Percentiles rank a stretch among this genome's conserved stretches.
Evolutionary conservation across 2,888 invertebrate genomes (phyloP).

Genomic region (Chromoteleia sp.): DNA sequence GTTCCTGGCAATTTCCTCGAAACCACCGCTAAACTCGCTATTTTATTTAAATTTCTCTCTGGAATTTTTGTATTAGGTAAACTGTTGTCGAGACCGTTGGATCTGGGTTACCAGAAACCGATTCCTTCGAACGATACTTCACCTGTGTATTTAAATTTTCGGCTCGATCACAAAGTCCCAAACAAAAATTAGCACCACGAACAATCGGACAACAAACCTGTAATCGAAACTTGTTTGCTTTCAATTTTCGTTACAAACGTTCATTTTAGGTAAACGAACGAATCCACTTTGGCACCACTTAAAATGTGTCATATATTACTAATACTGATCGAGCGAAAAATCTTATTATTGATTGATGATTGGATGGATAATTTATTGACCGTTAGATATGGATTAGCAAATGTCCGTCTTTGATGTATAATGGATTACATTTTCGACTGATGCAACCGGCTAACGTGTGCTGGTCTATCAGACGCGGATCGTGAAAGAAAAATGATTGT

Average conservation of each 20-base stretch:
- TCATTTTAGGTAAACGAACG: no score
- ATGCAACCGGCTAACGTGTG: conserved; percentile 9
- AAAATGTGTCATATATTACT: conserved; percentile 20
- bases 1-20: conserved; percentile 71
- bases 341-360: conserved; percentile 31
- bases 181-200: no score
- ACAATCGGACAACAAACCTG: no score
- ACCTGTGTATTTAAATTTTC: no score
- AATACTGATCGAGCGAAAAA: conserved; percentile 29
- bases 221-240: no score
- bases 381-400: conserved; percentile 16
- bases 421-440: conserved; percentile 41
- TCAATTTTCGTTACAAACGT: no score
- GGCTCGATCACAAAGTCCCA: no score
- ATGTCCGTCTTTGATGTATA: conserved; percentile 46
- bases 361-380: conserved; percentile 27
- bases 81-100: conserved; percentile 18
- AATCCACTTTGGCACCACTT: no score
- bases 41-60: conserved; percentile 80
- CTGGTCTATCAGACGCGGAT: conserved; percentile 24
- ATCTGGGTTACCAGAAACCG: background rate
- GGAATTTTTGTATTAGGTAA: conserved; percentile 78
- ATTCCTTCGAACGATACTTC: no score
- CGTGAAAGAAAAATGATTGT: conserved; percentile 37
- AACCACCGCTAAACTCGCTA: conserved; percentile 74